Evolutionary conservation across 2,888 invertebrate genomes (phyloP), one percentile per base, ranked within the genome.

Genomic region (Troides oblongomaculatus): DNA sequence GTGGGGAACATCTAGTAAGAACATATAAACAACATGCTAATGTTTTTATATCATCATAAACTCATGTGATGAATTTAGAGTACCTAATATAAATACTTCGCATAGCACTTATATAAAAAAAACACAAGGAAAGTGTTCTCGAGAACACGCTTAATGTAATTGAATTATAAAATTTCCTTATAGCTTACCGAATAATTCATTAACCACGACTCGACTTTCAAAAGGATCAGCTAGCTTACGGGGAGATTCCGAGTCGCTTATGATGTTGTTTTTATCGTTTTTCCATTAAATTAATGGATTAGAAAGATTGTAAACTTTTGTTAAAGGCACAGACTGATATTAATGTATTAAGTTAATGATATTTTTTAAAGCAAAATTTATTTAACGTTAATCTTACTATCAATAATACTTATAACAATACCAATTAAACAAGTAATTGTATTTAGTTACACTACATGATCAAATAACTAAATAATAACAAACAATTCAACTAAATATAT

Each of bases 141-240:
- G 21, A 57, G n/a, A 21, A 21, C 12, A 21, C 57, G 21, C 12
- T 57, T 21, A 57, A 21, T 57, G 57, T 57, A 23, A 57, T 57
- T 57, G 57, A 57, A 57, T 57, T 57, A 57, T 57, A 57, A 57
- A 39, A 57, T 57, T 57, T 57, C 57, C 21, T 57, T 57, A 57
- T 57, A 57, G 57, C 57, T 21, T 57, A 21, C 21, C n/a, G 53
- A 39, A 66, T 61, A 66, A 60, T 66, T 66, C 39, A 56, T 61
- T 61, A 61, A 53, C 66, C 66, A 61, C n/a, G 62, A 46, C 46
- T 62, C 66, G 36, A 61, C 39, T 66, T 21, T 56, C 53, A 66
- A 66, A 21, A 30, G 66, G 66, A 66, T 66, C 53, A 61, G n/a
- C n/a, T n/a, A 61, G 61, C 61, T 66, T 66, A 61, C 60, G 23